phyloP scores from a whole-genome alignment of 1,140 invertebrate species.

The Drosophila orosa region DNA sequence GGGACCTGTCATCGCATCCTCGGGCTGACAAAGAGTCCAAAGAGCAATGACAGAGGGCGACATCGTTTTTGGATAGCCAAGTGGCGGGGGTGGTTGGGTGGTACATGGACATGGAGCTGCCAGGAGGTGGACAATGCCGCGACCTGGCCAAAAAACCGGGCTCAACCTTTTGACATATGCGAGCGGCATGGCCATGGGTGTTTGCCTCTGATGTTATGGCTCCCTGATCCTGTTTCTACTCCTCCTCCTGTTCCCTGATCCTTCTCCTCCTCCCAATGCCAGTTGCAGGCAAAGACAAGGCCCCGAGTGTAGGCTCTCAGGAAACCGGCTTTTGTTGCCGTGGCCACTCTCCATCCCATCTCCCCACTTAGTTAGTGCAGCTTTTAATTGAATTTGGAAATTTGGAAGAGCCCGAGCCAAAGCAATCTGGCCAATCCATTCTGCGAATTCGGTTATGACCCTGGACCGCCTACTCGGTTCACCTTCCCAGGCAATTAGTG shows the following conservation, averaged over 20 bases:
- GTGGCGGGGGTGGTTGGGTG: conserved; percentile 3
- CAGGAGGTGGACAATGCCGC: conserved; percentile 43
- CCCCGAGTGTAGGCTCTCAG: conserved; percentile 23
- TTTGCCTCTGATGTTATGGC: conserved; percentile 3
- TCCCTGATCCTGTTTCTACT: background rate
- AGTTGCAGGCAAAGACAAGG: conserved; percentile 17
- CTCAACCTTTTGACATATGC: conserved; percentile 45
- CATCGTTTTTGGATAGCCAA: conserved; percentile 36
- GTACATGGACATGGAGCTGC: background rate
- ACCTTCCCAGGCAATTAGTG: conserved; percentile 53
- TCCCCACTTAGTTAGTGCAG: conserved; percentile 26
- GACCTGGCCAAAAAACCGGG: conserved; percentile 28
- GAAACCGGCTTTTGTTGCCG: conserved; percentile 21
- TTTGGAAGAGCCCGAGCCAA: conserved; percentile 25
- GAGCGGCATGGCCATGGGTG: conserved; percentile 2
- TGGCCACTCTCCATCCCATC: conserved; percentile 6
- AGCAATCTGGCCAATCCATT: conserved; percentile 45
- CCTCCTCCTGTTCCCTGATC: background rate
- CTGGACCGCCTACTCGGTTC: background rate
- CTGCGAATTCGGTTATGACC: conserved; percentile 54
- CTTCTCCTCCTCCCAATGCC: background rate
- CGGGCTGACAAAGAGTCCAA: conserved; percentile 20
- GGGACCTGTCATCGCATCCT: conserved; percentile 26
- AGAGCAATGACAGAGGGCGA: conserved; percentile 37
- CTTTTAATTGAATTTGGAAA: conserved; percentile 76